These are phyloP conservation scores for Oophaga sylvatica DNA, from an alignment of 2,797 vertebrate genomes.

Conservation along the genomic window DNA sequence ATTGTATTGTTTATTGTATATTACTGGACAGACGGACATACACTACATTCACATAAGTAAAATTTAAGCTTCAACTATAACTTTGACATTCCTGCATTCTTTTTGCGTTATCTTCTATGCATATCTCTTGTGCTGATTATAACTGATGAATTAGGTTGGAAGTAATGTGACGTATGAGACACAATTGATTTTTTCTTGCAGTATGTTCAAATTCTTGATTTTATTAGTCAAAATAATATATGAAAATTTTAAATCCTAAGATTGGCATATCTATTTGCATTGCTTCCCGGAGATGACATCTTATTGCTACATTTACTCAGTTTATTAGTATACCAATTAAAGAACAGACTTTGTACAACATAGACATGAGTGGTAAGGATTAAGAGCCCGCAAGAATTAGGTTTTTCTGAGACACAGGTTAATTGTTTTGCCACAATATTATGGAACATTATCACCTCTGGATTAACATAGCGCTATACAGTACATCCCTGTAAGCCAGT, in stretches of 20 bases:
- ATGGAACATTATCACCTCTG: constrained; percentile 25
- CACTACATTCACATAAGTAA: too few relatives aligned
- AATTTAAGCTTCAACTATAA: too few relatives aligned
- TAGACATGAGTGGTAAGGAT: neutral
- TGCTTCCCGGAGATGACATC: neutral
- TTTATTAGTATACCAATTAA: constrained; percentile 2
- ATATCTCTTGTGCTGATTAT: neutral
- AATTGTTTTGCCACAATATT: constrained; percentile 43
- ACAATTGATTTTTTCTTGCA: too few relatives aligned
- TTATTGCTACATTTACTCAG: neutral
- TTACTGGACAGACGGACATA: too few relatives aligned
- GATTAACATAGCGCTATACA: constrained; percentile 39
- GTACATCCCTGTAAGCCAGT: constrained; percentile 43
- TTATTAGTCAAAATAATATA: neutral
- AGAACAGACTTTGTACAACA: constrained; percentile 8
- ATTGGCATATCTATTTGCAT: neutral
- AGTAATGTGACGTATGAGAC: too few relatives aligned
- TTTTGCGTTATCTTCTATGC: neutral
- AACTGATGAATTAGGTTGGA: neutral
- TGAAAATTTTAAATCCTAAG: neutral
- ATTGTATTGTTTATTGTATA: too few relatives aligned
- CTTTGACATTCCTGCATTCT: too few relatives aligned
- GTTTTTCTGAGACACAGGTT: constrained; percentile 25
- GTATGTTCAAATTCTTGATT: neutral
- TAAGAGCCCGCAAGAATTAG: neutral